Base-by-base conservation (phyloP, 2,797 vertebrate species). In the Hafferia zeledoni region DNA sequence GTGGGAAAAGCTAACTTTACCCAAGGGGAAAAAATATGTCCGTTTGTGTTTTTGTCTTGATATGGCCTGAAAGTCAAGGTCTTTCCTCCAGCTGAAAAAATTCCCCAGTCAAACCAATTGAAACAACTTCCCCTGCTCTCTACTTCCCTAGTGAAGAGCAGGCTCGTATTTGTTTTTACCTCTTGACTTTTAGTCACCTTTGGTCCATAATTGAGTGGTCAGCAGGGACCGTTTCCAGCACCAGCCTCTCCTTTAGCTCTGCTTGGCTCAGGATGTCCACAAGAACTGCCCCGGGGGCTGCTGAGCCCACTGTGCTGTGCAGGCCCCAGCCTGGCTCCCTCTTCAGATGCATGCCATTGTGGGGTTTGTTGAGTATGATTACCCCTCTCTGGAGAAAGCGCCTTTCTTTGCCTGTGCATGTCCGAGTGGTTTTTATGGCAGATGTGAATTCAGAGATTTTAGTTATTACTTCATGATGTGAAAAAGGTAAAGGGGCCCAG, bases 131-230 rank as follows among this genome's bases (percentile, higher is more conserved):
- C 76, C 11, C 47, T 43, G 10, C 35, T 72, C 24, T 35, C 19
- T 2, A 2, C 61, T 87, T 75, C 31, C 61, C 31, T 53, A 68
- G 44, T 30, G 27, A 78, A 47, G 20, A 75, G 87, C 9, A 3
- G 44, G 23, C 31, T 65, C 19, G 6, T 87, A 8, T 83, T 83
- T 90, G 15, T 43, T 71, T 43, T 78, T 37, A 64, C 39, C 78
- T 79, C 52, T 81, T 92, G 78, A 88, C 28, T 92, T 84, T 72
- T 81, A 94, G 53, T 68, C 61, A 81, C 83, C 19, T 55, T 31
- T 60, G 30, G 13, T 64, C 50, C 1, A 0, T 49, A 52, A 31
- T 46, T 59, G 18, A 65, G 18, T 0, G 4, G 39, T 63, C 87
- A 89, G 17, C 64, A 59, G 56, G 31, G 56, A 22, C 19, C 1